Percentiles rank a stretch among this genome's conserved stretches.
These are phyloP conservation scores for Alloplasta piceator DNA, from an alignment of 2,888 invertebrate genomes.

Conservation along the genomic window DNA sequence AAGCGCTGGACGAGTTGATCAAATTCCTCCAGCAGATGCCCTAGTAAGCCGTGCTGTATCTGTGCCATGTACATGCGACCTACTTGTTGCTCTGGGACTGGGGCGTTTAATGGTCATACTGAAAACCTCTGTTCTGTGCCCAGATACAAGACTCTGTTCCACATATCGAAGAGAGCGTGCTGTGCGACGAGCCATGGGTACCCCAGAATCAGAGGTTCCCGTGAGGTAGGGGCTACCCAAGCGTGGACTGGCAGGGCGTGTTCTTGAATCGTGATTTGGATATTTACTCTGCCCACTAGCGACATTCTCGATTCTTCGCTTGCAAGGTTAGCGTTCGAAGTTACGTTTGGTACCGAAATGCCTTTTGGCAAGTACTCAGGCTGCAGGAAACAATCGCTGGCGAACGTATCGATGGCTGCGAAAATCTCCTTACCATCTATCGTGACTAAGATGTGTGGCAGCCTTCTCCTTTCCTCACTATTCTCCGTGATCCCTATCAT, in stretches of 20 bases:
- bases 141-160: constrained; percentile 9
- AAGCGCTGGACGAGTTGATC: not conserved
- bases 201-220: constrained; percentile 43
- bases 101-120: not conserved
- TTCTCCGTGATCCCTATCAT: not conserved
- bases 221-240: constrained; percentile 4
- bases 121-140: constrained; percentile 5
- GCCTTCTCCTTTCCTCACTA: not conserved
- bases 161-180: constrained; percentile 28
- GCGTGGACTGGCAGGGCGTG: not conserved
- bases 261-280: constrained; percentile 16
- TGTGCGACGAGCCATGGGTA: constrained; percentile 43
- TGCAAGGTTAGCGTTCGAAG: constrained; percentile 10
- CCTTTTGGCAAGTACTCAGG: not conserved
- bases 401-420: constrained; percentile 42
- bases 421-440: not conserved
- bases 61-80: not conserved
- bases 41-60: not conserved
- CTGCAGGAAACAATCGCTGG: constrained; percentile 46
- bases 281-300: not conserved
- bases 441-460: not conserved
- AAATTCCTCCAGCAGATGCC: not conserved
- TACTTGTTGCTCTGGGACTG: not conserved
- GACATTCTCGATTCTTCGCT: not conserved
- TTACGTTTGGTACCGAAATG: not conserved